These are phyloP conservation scores for Tychaedon coryphoeus DNA, from an alignment of 2,113 vertebrate genomes.

Conservation along the genomic window DNA sequence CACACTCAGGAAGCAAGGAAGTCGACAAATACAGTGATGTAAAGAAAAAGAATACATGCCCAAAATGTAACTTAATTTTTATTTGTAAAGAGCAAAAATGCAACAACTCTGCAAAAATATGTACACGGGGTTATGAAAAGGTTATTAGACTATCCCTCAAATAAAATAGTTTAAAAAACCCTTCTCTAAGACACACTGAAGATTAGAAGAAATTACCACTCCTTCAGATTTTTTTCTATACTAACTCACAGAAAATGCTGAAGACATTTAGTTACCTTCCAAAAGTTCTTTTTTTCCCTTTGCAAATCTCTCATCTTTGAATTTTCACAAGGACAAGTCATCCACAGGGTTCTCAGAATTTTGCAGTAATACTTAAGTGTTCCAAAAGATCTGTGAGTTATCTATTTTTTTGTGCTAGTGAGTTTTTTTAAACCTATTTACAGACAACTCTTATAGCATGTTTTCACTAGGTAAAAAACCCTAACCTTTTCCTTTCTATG, in stretches of 20 bases:
- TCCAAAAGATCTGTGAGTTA: neutral
- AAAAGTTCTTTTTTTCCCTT: too few relatives aligned
- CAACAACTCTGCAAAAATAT: neutral
- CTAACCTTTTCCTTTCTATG: neutral
- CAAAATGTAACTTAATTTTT: neutral
- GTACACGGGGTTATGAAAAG: accelerated
- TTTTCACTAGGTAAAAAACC: neutral
- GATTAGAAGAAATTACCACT: too few relatives aligned
- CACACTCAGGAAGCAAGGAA: neutral
- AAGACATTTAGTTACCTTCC: too few relatives aligned
- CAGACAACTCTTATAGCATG: neutral
- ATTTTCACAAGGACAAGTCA: too few relatives aligned
- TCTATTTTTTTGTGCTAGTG: neutral
- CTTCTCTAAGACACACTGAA: neutral
- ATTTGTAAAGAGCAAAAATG: neutral
- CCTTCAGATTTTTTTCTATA: too few relatives aligned
- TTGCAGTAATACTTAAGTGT: neutral
- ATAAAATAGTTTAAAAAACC: neutral
- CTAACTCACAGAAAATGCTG: too few relatives aligned
- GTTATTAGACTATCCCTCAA: neutral
- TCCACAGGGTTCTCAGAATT: neutral
- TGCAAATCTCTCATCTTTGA: too few relatives aligned
- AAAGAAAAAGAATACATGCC: neutral
- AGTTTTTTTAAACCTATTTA: neutral
- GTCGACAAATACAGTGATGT: neutral